phyloP scores from a whole-genome alignment of 2,888 invertebrate genomes.

The Adela reaumurella region DNA sequence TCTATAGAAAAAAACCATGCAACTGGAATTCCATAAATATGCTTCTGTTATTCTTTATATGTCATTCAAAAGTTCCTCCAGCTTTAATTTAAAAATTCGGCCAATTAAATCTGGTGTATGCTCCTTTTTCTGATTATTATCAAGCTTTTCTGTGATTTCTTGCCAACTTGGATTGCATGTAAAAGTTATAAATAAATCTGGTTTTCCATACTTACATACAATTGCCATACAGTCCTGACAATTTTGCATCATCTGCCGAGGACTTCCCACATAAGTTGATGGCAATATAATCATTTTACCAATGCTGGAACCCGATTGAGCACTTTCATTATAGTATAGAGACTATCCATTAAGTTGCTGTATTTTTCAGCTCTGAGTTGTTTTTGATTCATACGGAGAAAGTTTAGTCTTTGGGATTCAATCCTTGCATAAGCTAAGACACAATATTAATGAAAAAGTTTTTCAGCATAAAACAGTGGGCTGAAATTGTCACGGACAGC shows the following conservation, averaged over 20 bases:
- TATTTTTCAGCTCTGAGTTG: conserved; percentile 12
- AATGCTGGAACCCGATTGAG: conserved; percentile 9
- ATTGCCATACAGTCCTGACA: conserved; percentile 34
- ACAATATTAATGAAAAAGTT: conserved; percentile 12
- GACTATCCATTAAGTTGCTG: conserved; percentile 17
- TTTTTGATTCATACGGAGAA: conserved; percentile 5
- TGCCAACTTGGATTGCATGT: conserved; percentile 32
- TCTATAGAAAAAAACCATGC: conserved; percentile 13
- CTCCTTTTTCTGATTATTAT: conserved; percentile 14
- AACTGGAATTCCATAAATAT: conserved; percentile 12
- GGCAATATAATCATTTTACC: conserved; percentile 23
- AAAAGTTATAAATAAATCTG: conserved; percentile 33
- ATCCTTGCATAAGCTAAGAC: conserved; percentile 12
- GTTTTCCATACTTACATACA: conserved; percentile 28
- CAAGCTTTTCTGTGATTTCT: conserved; percentile 23
- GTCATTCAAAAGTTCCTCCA: conserved; percentile 16
- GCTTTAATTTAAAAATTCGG: conserved; percentile 20
- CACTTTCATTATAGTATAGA: conserved; percentile 15
- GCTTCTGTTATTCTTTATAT: conserved; percentile 11
- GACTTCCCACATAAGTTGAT: conserved; percentile 19
- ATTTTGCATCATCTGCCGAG: conserved; percentile 22
- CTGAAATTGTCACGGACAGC: no score
- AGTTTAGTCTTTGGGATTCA: conserved; percentile 12
- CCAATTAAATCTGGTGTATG: conserved; percentile 25
- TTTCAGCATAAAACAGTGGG: conserved; percentile 6